Percentiles rank a stretch among this genome's conserved stretches.
Evolutionary conservation across 2,888 invertebrate species (phyloP).

Genomic region (Theretra japonica): DNA sequence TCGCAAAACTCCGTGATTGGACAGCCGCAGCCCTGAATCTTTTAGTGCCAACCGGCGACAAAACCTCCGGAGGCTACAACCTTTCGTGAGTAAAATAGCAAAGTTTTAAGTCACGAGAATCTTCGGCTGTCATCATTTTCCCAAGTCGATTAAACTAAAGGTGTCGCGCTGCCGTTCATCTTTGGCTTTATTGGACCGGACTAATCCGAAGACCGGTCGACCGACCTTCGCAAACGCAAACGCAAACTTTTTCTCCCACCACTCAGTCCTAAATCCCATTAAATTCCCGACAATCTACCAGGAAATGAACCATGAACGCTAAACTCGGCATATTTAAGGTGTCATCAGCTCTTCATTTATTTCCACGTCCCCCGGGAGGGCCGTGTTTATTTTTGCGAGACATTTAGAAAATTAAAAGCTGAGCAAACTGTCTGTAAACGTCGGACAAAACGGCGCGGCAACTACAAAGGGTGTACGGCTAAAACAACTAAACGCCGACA

Average conservation of each 20-base stretch:
- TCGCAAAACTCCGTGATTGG: conserved; percentile 47
- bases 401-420: conserved; percentile 60
- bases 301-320: conserved; percentile 64
- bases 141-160: conserved; percentile 41
- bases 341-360: conserved; percentile 63
- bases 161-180: conserved; percentile 32
- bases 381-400: conserved; percentile 54
- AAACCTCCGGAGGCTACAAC: conserved; percentile 47
- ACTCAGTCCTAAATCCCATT: conserved; percentile 49
- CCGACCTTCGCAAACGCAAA: conserved; percentile 26
- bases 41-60: conserved; percentile 46
- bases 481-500: conserved; percentile 51
- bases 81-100: conserved; percentile 49
- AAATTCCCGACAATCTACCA: conserved; percentile 56
- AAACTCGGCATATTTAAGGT: conserved; percentile 59
- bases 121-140: conserved; percentile 48
- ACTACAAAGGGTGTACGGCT: conserved; percentile 42
- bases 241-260: conserved; percentile 42
- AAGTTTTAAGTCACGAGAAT: conserved; percentile 50
- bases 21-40: conserved; percentile 50
- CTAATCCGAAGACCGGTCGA: not conserved
- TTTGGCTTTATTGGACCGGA: conserved; percentile 12
- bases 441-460: conserved; percentile 35
- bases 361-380: conserved; percentile 49
- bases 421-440: conserved; percentile 39